Evolutionary conservation across 2,888 invertebrate genomes (phyloP), one percentile per base, ranked within the genome.

Genomic region (Dysmachus trigonus): DNA sequence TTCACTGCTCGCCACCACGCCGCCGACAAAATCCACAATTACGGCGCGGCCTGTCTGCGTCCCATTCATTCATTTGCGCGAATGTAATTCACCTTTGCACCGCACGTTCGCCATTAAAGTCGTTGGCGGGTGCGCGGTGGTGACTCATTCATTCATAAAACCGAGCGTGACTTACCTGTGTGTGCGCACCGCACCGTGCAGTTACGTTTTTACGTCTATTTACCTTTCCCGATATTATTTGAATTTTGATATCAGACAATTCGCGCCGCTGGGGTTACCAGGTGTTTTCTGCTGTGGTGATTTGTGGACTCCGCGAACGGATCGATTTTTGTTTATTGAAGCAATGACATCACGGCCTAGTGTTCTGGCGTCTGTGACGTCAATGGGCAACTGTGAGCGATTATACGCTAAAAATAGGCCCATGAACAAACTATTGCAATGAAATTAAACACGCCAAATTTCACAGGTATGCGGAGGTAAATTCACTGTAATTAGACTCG

Each of bases 11-110:
- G 81, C 18, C 41, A 76, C 47, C 82, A 73, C 82, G 83, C 47
- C 82, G 81, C 82, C 51, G 71, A 18, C 47, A 30, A 85, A 85
- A 85, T 82, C 81, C 74, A 85, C 87, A 85, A 85, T 87, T 87
- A 87, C 87, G 87, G 62, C 72, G 79, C 72, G 79, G 84, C 85
- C 33, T 47, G 77, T 15, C 30, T 22, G 77, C 81, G 51, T 82
- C 82, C 33, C 85, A 72, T 86, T 86, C 85, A 86, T 87, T 86
- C 87, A 86, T 85, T 85, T 79, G 62, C 76, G 47, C 86, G 86
- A 86, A 87, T 62, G 62, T 62, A 62, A 62, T 27, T 62, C 62
- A 62, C 62, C 62, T 62, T 85, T 87, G 86, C 87, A 85, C 87
- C 86, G 74, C 74, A 51, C 71, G 33, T 47, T 73, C 74, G 47